phyloP scores from a whole-genome alignment of 1,140 invertebrate species.

The Trichonephila clavipes region DNA sequence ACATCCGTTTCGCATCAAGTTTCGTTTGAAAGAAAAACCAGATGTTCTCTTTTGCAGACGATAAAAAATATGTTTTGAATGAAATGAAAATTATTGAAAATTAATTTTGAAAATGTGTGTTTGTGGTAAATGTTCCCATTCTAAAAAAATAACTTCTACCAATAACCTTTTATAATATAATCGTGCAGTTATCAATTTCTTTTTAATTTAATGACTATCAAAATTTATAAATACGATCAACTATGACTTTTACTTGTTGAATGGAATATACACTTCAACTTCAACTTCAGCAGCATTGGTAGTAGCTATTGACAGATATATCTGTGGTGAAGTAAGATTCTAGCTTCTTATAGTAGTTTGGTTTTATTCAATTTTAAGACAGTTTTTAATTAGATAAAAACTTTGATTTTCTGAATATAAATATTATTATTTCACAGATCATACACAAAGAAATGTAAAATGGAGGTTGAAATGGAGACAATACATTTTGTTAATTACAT shows the following conservation, averaged over 20 bases:
- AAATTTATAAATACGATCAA: not conserved
- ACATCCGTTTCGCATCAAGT: constrained; percentile 71
- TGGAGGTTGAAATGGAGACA: not conserved
- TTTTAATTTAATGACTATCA: not conserved
- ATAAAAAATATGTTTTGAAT: not conserved
- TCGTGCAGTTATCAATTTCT: too few relatives aligned
- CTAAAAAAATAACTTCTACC: too few relatives aligned
- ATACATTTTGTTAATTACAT: not conserved
- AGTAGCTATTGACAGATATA: not conserved
- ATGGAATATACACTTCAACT: constrained; percentile 38
- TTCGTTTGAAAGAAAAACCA: constrained; percentile 54
- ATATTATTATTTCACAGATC: not conserved
- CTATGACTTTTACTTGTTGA: constrained; percentile 36
- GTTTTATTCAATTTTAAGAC: not conserved
- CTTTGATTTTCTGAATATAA: not conserved
- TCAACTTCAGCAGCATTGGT: constrained; percentile 40
- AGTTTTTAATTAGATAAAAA: not conserved
- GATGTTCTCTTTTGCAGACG: constrained; percentile 61
- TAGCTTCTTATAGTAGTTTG: not conserved
- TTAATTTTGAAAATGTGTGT: too few relatives aligned
- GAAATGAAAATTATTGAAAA: not conserved
- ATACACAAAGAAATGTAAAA: not conserved
- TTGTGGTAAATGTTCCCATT: too few relatives aligned
- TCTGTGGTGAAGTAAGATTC: not conserved
- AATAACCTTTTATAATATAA: too few relatives aligned